Base-by-base conservation (phyloP, 2,888 invertebrate genomes). In the Campoplex nolae region DNA sequence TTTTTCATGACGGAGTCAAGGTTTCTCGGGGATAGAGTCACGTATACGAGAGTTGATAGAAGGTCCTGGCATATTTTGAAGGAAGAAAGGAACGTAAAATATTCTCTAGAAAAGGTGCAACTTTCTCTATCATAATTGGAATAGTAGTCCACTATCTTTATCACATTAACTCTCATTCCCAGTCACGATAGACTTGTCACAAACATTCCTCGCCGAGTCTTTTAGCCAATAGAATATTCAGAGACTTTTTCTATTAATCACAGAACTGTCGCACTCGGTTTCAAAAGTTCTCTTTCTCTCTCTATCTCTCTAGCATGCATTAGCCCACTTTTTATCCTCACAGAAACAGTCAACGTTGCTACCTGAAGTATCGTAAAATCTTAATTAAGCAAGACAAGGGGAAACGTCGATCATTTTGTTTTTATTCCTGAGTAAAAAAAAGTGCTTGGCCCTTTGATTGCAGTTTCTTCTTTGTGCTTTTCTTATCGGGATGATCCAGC, bases 371-470 rank as follows among this genome's bases (percentile, higher is more conserved):
- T 4, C 45, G 45, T 42, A 6, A 48, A 70, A 70, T 70, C 42
- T 70, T 70, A 28, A 70, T 45, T 42, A 45, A 70, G 45, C 45
- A 23, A 70, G 70, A 16, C 42, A 23, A 70, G 28, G 13, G 13
- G 23, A 45, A 28, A 28, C 8, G 70, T 45, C 4, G 13, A 48
- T 70, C 28, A 70, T 70, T 70, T 70, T 28, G 28, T 45, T 70
- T 45, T 70, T 28, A 45, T 45, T 42, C 45, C 70, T 2, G 13
- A 70, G 45, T 23, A 1, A 16, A 23, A 28, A 70, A 70, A 70
- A 28, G 23, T 6, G 16, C 23, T 45, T 45, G 16, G 32, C 16
- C 13, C 23, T 45, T 7, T 62, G 13, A 23, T 70, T 2, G 42
- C 68, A 45, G 70, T 6, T 70, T 13, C 13, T 28, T 23, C 13